Base-by-base conservation (phyloP, 2,113 vertebrate species). In the Mirounga angustirostris region DNA sequence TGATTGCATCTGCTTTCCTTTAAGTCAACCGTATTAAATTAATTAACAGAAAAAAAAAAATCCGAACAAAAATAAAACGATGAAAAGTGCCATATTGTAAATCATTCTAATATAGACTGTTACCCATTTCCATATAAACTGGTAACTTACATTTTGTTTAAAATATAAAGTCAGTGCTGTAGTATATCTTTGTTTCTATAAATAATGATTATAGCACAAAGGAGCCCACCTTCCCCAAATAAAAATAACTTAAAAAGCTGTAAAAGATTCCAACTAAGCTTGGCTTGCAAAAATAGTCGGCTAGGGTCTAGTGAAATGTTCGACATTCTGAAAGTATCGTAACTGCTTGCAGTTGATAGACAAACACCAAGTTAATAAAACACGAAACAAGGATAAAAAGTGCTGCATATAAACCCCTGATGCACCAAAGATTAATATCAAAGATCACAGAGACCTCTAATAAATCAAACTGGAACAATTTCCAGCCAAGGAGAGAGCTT, bases 361-460 rank as follows among this genome's bases (percentile, higher is more conserved):
- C 94, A 98, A 98, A 98, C 93, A 98, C 89, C 94, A 97, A 98
- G 98, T 98, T 98, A 98, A 98, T 98, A 98, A 97, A 98, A 99
- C 97, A 98, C n/a, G 97, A 99, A 98, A 99, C 92, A 97, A 98
- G 97, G 97, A 98, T 98, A 99, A 98, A 99, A 99, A 99, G 99
- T 99, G 99, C 99, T 99, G 99, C 98, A 98, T 99, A 99, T 98
- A 99, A 99, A 99, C 99, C 99, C 99, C 98, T 99, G 98, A 99
- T 99, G 99, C 98, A 99, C 99, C 98, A 98, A 99, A 99, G 98
- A 99, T 98, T 98, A 98, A 98, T 98, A 98, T 98, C 97, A 98
- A 98, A 99, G 97, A 98, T 97, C 97, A 98, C 98, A 98, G 97
- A 95, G 79, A 98, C 98, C 98, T 98, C 98, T 98, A 99, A 97